Evolutionary conservation across 2,797 vertebrate genomes (phyloP), one percentile per base, ranked within the genome.

Genomic region (Pipistrellus kuhlii): DNA sequence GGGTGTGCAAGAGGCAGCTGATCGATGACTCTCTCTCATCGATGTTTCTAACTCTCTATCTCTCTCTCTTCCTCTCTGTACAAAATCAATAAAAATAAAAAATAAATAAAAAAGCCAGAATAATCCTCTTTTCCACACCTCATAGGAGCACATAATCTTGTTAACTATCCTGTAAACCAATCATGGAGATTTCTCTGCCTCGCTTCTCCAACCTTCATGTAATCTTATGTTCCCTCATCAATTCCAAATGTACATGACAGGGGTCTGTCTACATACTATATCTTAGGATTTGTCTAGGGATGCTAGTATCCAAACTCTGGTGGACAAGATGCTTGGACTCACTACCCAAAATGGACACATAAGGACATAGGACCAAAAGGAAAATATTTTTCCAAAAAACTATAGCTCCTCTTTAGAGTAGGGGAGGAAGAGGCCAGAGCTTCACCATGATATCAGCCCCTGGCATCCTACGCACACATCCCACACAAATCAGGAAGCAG

Each of bases 371-470:
- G 15, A 82, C 55, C 57, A 59, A 90, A 88, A 55, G 27, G 27
- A 10, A 88, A 94, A 84, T 57, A 75, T 12, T 89, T 69, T 57
- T 90, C 30, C 64, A 84, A 68, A 80, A 94, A 62, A 72, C 55
- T 14, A 35, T 8, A 62, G 10, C 7, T 75, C 23, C 57, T 46
- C 20, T 72, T 51, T 25, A 91, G 32, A 21, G 32, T 15, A 88
- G 20, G 48, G 32, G 55, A 91, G 5, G 1, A 76, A 5, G 1
- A 76, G 7, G 20, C 21, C 75, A 93, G 73, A 93, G 44, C 35
- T 87, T 51, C 41, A 35, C 78, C 13, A 51, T 1, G 21, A 53
- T 30, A n/a, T 53, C 27, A 69, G 44, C 80, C 35, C 41, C 82
- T 91, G 53, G 32, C 6, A 78, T 64, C 35, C 27, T 71, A 18